Conservation (phyloP, 2,888 invertebrate species). For the Macaria notata region DNA sequence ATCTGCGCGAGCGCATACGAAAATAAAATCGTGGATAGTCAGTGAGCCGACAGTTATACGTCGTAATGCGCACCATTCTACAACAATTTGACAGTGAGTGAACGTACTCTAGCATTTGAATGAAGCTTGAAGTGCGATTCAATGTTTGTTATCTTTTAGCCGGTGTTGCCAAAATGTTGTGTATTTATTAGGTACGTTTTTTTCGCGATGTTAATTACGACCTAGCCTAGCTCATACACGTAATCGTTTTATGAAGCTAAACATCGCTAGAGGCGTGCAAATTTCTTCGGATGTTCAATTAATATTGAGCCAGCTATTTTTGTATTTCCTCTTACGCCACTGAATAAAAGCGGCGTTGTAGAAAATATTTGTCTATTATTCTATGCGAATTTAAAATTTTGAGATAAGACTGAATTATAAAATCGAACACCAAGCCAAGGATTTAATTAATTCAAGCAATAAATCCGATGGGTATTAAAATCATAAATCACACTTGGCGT, state of each 20-base stretch:
- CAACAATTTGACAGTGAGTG: conserved; percentile 56
- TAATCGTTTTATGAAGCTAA: conserved; percentile 3
- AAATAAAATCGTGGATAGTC: conserved; percentile 65
- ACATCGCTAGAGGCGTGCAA: not conserved
- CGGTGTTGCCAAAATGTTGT: conserved; percentile 25
- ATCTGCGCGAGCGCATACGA: conserved; percentile 52
- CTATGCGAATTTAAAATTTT: no score
- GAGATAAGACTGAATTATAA: no score
- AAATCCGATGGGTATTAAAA: conserved; percentile 10
- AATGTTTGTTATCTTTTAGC: conserved; percentile 41
- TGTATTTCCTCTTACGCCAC: no score
- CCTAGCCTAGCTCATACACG: conserved; percentile 12
- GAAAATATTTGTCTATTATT: no score
- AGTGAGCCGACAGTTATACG: conserved; percentile 58
- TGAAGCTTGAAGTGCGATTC: conserved; percentile 46
- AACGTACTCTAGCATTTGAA: conserved; percentile 45
- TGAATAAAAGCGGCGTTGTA: no score
- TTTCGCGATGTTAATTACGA: conserved; percentile 21
- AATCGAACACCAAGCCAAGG: no score
- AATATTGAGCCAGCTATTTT: no score
- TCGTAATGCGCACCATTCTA: conserved; percentile 55
- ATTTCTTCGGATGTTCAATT: not conserved
- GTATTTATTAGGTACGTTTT: conserved; percentile 19
- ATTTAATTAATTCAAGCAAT: not conserved
- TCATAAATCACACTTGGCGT: conserved; percentile 25